phyloP scores from a whole-genome alignment of 2,797 vertebrate genomes.

The Arctocebus calabarensis region DNA sequence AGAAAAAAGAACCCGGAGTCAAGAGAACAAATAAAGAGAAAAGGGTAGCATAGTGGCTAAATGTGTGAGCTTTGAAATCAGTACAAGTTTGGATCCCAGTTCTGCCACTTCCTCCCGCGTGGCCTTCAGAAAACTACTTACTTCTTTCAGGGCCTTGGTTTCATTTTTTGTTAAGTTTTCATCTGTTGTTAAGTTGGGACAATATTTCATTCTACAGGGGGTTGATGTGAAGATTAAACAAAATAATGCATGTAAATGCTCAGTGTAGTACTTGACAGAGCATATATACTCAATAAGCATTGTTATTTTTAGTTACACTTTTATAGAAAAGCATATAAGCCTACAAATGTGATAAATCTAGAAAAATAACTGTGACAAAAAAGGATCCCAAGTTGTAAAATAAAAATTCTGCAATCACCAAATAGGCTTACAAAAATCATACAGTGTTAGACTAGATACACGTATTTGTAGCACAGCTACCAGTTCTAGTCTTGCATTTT shows the following conservation, averaged over 20 bases:
- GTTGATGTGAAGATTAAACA: conserved; percentile 1
- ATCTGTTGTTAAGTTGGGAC: background rate
- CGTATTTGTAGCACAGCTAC: background rate
- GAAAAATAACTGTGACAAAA: conserved; percentile 10
- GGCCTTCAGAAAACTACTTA: conserved; percentile 1
- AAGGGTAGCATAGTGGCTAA: background rate
- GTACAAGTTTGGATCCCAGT: background rate
- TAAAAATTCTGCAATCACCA: background rate
- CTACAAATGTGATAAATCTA: background rate
- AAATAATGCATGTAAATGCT: conserved; percentile 23
- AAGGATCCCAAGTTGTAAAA: conserved; percentile 16
- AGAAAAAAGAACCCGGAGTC: background rate
- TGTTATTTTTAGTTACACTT: conserved; percentile 1
- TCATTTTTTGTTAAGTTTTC: background rate
- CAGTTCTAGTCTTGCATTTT: background rate
- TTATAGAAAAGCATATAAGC: background rate
- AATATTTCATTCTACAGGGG: background rate
- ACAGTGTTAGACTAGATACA: background rate
- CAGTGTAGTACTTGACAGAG: background rate
- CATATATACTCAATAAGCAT: background rate
- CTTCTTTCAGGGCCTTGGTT: background rate
- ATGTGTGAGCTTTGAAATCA: background rate
- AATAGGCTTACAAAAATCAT: background rate
- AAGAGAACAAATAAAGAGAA: background rate
- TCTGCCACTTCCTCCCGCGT: background rate